Evolutionary conservation across 2,113 vertebrate genomes (phyloP).

Genomic region (Phylloscopus trochiloides): DNA sequence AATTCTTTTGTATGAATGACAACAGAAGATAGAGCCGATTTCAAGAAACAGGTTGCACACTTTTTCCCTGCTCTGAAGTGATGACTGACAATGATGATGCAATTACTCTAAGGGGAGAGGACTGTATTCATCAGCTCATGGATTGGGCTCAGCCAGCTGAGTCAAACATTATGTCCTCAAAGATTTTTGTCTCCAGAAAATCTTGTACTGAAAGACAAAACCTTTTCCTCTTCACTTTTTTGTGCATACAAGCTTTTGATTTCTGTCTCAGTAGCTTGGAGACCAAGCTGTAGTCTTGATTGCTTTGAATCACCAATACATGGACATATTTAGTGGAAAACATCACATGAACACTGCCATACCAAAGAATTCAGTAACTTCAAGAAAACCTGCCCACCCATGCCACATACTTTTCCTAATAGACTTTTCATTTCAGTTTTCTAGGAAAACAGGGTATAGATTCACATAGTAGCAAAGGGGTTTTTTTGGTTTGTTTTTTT

Average conservation of each 20-base stretch:
- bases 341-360: neutral
- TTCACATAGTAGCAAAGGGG: neutral
- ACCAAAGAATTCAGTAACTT: neutral
- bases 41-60: neutral
- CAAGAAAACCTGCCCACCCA: neutral
- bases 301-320: neutral
- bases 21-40: neutral
- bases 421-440: neutral
- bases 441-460: neutral
- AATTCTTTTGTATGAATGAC: neutral
- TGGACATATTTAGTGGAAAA: neutral
- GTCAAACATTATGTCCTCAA: neutral
- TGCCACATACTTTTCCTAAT: neutral
- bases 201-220: neutral
- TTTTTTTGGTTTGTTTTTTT: too few species aligned
- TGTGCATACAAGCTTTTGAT: neutral
- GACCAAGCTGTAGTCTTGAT: neutral
- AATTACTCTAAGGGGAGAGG: neutral
- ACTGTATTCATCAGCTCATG: neutral
- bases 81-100: neutral
- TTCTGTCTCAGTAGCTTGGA: neutral
- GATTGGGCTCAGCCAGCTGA: neutral
- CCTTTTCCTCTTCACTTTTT: neutral
- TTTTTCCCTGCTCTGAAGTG: neutral
- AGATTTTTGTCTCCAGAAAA: neutral